Evolutionary conservation across 2,113 vertebrate species (phyloP), one percentile per base, ranked within the genome.

Genomic region (Xerus inauris): DNA sequence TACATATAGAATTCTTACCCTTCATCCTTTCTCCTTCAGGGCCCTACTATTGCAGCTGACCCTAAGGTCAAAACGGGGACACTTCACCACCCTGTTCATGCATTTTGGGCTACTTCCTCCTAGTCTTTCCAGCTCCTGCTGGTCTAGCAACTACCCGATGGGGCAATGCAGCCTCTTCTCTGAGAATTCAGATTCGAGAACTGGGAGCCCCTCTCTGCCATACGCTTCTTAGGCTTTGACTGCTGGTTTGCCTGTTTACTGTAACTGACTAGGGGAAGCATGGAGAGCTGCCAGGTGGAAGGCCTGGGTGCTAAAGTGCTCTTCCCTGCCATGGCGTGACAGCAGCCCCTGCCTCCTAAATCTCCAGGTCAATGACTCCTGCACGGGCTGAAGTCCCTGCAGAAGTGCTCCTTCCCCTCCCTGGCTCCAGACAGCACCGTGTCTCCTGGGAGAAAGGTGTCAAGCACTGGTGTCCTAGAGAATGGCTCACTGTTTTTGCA

Each of bases 281-380:
- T 22, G 57, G 40, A 49, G 62, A 16, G 35, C 51, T 6, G 51
- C 65, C 65, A 13, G 30, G 30, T 0, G 26, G 11, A 0, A 24
- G 19, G 30, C 32, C 72, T 14, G 19, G 83, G 47, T 40, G 47
- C 45, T 9, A 2, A 16, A 38, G 38, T 14, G 45, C 12, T 8
- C 30, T 45, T 40, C 71, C 51, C 49, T 47, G 71, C 10, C 57
- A 3, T 20, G 20, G 10, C 3, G 6, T 19, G 10, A 16, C 1
- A 35, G 24, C 54, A 62, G 47, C 65, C 24, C 0, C 35, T 2
- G 26, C 3, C 28, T 32, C 35, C 17, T 0, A 32, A 35, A 3
- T 5, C 13, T 35, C 65, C 14, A 35, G 65, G 65, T 67, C 65
- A 30, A 65, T 32, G 14, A 17, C 17, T 32, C 67, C 79, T 11